Evolutionary conservation across 1,140 invertebrate genomes (phyloP).

Genomic region (Drosophila trapezifrons): DNA sequence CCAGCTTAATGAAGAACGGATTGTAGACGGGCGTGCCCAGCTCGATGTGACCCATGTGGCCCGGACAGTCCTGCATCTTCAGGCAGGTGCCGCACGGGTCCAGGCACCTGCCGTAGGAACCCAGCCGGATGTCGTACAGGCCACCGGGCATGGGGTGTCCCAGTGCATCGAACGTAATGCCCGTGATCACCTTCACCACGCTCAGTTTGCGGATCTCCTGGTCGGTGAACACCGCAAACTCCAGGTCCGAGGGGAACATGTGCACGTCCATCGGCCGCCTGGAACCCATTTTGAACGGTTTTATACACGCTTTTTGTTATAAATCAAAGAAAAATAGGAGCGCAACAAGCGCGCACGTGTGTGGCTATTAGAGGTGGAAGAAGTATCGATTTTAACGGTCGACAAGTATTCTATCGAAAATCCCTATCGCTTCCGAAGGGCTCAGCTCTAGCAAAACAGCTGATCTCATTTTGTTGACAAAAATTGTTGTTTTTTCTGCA

Average conservation of each 20-base stretch:
- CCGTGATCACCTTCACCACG: slow-evolving; percentile 93
- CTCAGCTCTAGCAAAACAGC: slow-evolving; percentile 33
- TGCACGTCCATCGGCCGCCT: slow-evolving; percentile 54
- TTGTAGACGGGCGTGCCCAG: slow-evolving; percentile 96
- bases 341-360: slow-evolving; percentile 42
- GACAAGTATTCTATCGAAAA: slow-evolving; percentile 2
- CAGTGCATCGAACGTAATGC: slow-evolving; percentile 92
- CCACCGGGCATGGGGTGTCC: slow-evolving; percentile 93
- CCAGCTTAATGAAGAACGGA: slow-evolving; percentile 93
- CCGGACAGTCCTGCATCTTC: slow-evolving; percentile 90
- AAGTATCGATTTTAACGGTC: background rate
- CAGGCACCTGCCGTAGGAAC: slow-evolving; percentile 86
- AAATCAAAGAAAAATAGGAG: slow-evolving; percentile 17
- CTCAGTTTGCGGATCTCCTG: slow-evolving; percentile 95
- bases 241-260: slow-evolving; percentile 83
- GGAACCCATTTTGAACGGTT: slow-evolving; percentile 56
- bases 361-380: slow-evolving; percentile 13
- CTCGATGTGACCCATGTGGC: slow-evolving; percentile 98
- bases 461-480: slow-evolving; percentile 23
- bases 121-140: slow-evolving; percentile 93
- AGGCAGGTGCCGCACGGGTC: slow-evolving; percentile 94
- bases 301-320: slow-evolving; percentile 5
- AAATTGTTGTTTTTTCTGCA: slow-evolving; percentile 9
- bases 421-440: background rate
- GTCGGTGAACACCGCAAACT: slow-evolving; percentile 90